Evolutionary conservation across 1,140 invertebrate genomes (phyloP).

Genomic region (Nasonia vitripennis): DNA sequence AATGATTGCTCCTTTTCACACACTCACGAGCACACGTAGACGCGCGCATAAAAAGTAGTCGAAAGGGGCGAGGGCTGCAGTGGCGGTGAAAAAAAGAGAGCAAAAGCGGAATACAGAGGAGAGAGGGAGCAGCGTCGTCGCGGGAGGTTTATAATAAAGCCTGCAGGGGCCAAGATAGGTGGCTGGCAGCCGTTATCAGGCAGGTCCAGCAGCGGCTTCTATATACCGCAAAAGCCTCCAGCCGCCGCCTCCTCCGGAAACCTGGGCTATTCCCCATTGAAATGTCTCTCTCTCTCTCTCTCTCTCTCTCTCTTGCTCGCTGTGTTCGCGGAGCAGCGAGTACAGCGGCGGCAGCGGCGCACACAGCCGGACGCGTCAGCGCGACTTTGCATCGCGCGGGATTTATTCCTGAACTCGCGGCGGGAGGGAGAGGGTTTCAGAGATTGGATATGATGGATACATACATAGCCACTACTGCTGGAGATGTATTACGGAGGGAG

Average conservation of each 20-base stretch:
- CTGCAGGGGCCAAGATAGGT: conserved; percentile 61
- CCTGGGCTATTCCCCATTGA: conserved; percentile 45
- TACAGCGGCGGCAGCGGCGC: too few relatives aligned
- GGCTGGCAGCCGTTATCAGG: conserved; percentile 59
- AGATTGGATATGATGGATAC: conserved; percentile 4
- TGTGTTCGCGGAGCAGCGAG: too few relatives aligned
- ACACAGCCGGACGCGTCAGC: not conserved
- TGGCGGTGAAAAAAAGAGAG: not conserved
- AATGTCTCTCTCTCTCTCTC: conserved; percentile 18
- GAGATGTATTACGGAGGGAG: not conserved
- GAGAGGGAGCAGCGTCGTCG: conserved; percentile 44
- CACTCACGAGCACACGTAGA: too few relatives aligned
- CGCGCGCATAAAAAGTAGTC: not conserved
- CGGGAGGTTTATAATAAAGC: conserved; percentile 65
- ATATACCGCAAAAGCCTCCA: conserved; percentile 44
- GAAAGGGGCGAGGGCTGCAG: not conserved
- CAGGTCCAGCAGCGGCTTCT: conserved; percentile 53
- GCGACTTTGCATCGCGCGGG: conserved; percentile 9
- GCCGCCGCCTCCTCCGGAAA: not conserved
- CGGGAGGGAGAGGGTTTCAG: not conserved
- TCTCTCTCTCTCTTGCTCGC: too few relatives aligned
- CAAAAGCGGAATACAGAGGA: conserved; percentile 41
- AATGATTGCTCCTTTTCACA: not conserved
- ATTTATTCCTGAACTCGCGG: not conserved
- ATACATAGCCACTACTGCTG: not conserved